Evolutionary conservation across 2,888 invertebrate genomes (phyloP).

Genomic region (Aphidius colemani): DNA sequence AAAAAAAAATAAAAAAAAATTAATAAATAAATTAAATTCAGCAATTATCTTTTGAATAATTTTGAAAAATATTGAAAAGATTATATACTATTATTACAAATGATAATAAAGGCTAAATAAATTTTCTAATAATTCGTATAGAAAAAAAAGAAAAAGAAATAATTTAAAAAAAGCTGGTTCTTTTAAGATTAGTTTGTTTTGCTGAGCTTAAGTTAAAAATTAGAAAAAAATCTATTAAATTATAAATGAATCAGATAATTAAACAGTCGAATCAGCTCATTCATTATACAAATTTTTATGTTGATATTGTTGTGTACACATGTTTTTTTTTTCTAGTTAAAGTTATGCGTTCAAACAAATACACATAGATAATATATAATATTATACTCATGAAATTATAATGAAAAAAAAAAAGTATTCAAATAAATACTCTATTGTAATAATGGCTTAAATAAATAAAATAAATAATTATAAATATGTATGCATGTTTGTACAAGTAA

Average conservation of each 20-base stretch:
- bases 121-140: not conserved
- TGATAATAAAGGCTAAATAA: too few species aligned
- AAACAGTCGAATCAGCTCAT: too few species aligned
- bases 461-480: conserved; percentile 27
- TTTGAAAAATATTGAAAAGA: too few species aligned
- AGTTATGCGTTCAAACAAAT: conserved; percentile 34
- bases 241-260: too few species aligned
- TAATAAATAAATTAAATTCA: conserved; percentile 51
- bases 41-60: conserved; percentile 49
- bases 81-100: too few species aligned
- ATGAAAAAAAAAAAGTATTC: not conserved
- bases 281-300: conserved; percentile 39
- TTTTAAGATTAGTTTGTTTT: too few species aligned
- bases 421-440: conserved; percentile 37
- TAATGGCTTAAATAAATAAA: conserved; percentile 36
- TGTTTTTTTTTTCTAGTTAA: conserved; percentile 48
- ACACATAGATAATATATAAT: conserved; percentile 20
- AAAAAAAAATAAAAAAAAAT: too few species aligned
- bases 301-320: conserved; percentile 45
- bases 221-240: too few species aligned
- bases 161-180: conserved; percentile 10
- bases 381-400: conserved; percentile 23
- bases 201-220: too few species aligned
- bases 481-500: too few species aligned
- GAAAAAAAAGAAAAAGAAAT: conserved; percentile 3